These are phyloP conservation scores for Potamarius usumacintae DNA, from an alignment of 2,113 vertebrate species.

Conservation along the genomic window DNA sequence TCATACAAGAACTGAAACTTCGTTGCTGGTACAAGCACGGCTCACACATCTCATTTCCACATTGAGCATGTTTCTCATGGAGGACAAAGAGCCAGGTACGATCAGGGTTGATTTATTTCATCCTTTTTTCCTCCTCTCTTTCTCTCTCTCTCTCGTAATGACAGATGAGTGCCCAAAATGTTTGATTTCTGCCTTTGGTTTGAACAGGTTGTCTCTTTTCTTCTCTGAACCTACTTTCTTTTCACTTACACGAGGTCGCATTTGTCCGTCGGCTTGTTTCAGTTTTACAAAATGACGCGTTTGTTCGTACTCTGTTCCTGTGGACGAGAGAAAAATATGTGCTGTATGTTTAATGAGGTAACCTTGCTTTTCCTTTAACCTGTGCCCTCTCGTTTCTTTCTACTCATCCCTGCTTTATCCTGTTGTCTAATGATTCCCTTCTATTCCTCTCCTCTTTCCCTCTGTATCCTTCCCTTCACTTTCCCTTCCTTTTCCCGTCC, in stretches of 20 bases:
- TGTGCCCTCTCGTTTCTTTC: constrained; percentile 6
- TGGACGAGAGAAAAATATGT: background rate
- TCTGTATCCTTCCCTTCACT: constrained; percentile 3
- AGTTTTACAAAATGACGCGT: background rate
- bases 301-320: background rate
- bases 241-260: background rate
- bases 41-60: constrained; percentile 34
- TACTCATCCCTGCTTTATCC: background rate
- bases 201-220: background rate
- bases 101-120: background rate
- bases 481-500: background rate
- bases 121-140: background rate
- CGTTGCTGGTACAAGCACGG: constrained; percentile 24
- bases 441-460: constrained; percentile 9
- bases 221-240: background rate
- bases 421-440: constrained; percentile 22
- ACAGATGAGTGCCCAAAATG: background rate
- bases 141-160: background rate
- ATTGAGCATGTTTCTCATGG: constrained; percentile 57
- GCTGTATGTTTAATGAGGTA: constrained; percentile 4
- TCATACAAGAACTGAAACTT: constrained; percentile 72
- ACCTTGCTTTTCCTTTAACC: constrained; percentile 30
- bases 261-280: background rate
- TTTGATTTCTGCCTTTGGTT: background rate
- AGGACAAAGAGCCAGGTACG: constrained; percentile 62